phyloP scores from a whole-genome alignment of 2,888 invertebrate genomes.

The Heliothis peltigera region DNA sequence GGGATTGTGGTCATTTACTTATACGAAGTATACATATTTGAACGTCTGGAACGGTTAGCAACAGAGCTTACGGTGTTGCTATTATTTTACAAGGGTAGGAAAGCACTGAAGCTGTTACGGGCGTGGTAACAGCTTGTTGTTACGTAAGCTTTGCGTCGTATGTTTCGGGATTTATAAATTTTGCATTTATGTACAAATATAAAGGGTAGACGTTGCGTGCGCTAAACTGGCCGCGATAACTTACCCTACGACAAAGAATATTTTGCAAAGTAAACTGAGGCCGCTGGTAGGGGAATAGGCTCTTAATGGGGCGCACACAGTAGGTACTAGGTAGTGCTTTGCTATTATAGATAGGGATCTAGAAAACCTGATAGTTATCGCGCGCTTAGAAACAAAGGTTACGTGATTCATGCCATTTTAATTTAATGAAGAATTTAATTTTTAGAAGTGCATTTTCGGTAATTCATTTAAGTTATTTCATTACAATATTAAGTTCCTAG shows the following conservation, averaged over 20 bases:
- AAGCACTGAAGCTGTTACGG: constrained; percentile 29
- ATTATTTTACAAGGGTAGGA: constrained; percentile 42
- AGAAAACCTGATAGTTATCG: constrained; percentile 60
- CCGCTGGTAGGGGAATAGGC: constrained; percentile 66
- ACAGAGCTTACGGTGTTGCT: constrained; percentile 26
- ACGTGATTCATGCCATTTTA: constrained; percentile 30
- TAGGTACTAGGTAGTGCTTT: constrained; percentile 29
- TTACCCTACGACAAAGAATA: constrained; percentile 71
- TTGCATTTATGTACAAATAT: constrained; percentile 65
- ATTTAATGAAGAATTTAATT: constrained; percentile 11
- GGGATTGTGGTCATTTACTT: constrained; percentile 41
- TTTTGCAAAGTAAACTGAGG: constrained; percentile 74
- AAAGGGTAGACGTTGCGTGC: constrained; percentile 77
- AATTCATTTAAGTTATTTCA: constrained; percentile 3
- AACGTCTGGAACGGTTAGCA: constrained; percentile 24
- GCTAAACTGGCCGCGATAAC: constrained; percentile 72
- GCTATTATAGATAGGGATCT: constrained; percentile 61
- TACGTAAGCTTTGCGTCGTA: constrained; percentile 70
- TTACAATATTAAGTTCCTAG: constrained; percentile 2
- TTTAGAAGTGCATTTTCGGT: neutral
- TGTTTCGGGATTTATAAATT: constrained; percentile 70
- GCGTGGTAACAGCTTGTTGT: constrained; percentile 68
- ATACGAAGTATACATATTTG: constrained; percentile 43
- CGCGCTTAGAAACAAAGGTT: constrained; percentile 34
- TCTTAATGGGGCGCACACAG: constrained; percentile 56